Evolutionary conservation across 2,888 invertebrate genomes (phyloP).

Genomic region (Mamestra brassicae): DNA sequence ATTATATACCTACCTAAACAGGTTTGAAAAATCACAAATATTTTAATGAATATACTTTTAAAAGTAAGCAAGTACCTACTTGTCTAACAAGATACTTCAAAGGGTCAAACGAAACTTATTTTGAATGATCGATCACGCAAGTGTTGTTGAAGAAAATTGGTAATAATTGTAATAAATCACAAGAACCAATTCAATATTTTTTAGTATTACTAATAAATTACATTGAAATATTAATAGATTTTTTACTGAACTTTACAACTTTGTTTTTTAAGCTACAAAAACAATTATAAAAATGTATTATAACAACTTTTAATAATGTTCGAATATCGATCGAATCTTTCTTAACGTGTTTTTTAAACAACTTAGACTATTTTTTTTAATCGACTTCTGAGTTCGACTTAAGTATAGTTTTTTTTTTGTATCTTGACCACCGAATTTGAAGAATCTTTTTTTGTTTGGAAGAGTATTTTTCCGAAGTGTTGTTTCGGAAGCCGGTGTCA

Average conservation of each 20-base stretch:
- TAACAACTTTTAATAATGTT: too few species aligned
- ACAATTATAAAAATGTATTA: too few species aligned
- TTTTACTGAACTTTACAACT: background rate
- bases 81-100: background rate
- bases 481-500: too few species aligned
- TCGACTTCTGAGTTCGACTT: background rate
- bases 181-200: background rate
- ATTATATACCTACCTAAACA: background rate
- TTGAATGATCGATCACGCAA: background rate
- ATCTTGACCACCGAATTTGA: too few species aligned
- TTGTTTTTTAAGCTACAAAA: too few species aligned
- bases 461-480: too few species aligned
- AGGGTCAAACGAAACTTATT: slow-evolving; percentile 2
- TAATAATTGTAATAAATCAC: background rate
- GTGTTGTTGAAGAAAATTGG: background rate
- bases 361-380: background rate
- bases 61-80: background rate
- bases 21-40: background rate
- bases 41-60: background rate
- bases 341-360: too few species aligned
- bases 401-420: too few species aligned
- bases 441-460: too few species aligned
- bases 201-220: background rate
- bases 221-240: background rate
- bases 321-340: too few species aligned